Conservation (phyloP, 53 echinoderm and acorn worm species). For the Apostichopus leukothele region DNA sequence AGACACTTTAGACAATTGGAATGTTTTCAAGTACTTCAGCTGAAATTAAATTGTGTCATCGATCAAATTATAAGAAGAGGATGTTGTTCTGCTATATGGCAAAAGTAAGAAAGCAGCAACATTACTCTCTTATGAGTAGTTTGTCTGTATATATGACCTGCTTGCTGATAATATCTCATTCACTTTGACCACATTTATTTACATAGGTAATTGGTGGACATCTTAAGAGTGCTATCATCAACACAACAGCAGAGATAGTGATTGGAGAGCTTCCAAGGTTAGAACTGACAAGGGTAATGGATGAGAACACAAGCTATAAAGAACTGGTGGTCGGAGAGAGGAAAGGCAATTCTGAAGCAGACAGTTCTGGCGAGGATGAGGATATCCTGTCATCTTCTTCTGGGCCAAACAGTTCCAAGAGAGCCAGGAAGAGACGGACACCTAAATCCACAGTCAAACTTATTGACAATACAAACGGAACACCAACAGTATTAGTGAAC, state of each 20-base stretch:
- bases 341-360: conserved; percentile 13
- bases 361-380: neutral
- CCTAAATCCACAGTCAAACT: conserved; percentile 6
- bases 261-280: conserved; percentile 72
- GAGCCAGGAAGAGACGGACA: neutral
- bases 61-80: no score
- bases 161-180: no score
- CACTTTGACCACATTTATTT: no score
- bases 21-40: no score
- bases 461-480: conserved; percentile 5
- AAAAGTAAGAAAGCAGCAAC: no score
- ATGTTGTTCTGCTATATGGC: no score
- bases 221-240: conserved; percentile 68
- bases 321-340: conserved; percentile 69
- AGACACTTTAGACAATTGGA: no score
- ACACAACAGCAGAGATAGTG: conserved; percentile 85
- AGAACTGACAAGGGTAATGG: conserved; percentile 64
- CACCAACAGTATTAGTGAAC: conserved; percentile 16
- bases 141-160: no score
- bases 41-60: no score
- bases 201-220: conserved; percentile 83
- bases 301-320: conserved; percentile 60
- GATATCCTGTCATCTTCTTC: neutral
- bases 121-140: no score
- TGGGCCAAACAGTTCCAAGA: neutral